Evolutionary conservation across 2,113 vertebrate species (phyloP).

Genomic region (Synchiropus splendidus): DNA sequence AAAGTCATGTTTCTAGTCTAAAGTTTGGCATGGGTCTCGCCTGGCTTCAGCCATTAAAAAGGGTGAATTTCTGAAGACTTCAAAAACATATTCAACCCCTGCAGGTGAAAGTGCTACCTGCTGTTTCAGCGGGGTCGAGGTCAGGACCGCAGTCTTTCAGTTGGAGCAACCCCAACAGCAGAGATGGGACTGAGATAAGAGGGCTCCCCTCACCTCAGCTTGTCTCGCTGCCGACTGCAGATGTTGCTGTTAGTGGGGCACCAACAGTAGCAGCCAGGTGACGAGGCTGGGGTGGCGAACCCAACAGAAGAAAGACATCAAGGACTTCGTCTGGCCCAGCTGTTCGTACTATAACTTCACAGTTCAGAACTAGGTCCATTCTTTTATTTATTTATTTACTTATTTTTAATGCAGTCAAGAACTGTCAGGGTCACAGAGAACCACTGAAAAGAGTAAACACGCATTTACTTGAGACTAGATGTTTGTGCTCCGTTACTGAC

Average conservation of each 20-base stretch:
- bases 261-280: conserved; percentile 74
- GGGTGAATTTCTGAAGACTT: no score
- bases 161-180: conserved; percentile 57
- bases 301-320: conserved; percentile 23
- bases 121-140: conserved; percentile 34
- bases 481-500: no score
- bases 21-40: no score
- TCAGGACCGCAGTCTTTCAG: conserved; percentile 63
- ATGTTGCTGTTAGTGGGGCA: conserved; percentile 65
- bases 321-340: conserved; percentile 26
- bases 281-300: conserved; percentile 38
- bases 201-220: conserved; percentile 68
- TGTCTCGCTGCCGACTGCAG: conserved; percentile 25
- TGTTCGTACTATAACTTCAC: conserved; percentile 10
- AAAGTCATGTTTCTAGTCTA: no score
- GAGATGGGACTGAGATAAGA: conserved; percentile 51
- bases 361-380: conserved; percentile 18
- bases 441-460: no score
- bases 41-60: no score
- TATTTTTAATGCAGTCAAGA: no score
- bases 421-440: no score
- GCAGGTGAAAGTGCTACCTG: conserved; percentile 46
- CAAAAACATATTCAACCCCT: conserved; percentile 3
- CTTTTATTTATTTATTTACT: no score
- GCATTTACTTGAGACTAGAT: no score